phyloP scores from a whole-genome alignment of 2,797 vertebrate species.

The Sparidentex hasta region DNA sequence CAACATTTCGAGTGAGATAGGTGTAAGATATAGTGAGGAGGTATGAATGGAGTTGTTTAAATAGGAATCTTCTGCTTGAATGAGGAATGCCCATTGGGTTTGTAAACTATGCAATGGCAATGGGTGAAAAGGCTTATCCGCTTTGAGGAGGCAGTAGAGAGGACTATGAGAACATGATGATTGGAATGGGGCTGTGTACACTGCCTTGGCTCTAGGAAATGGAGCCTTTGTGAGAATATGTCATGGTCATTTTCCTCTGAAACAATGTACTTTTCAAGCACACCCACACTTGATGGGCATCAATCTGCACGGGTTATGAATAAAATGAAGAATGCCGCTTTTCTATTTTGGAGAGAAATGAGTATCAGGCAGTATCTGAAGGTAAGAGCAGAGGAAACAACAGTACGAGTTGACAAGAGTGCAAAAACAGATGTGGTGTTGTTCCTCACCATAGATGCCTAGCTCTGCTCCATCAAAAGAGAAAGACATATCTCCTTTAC shows the following conservation, averaged over 20 bases:
- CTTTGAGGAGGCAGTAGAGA: slow-evolving; percentile 71
- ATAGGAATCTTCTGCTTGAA: slow-evolving; percentile 77
- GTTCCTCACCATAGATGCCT: slow-evolving; percentile 80
- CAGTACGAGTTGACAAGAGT: slow-evolving; percentile 70
- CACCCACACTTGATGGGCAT: slow-evolving; percentile 77
- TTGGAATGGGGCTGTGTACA: slow-evolving; percentile 71
- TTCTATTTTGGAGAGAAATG: slow-evolving; percentile 62
- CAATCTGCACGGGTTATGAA: slow-evolving; percentile 72
- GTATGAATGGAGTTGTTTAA: slow-evolving; percentile 76
- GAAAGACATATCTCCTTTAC: slow-evolving; percentile 77
- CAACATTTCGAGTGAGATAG: slow-evolving; percentile 56
- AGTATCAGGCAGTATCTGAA: slow-evolving; percentile 44
- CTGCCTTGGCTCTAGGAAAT: slow-evolving; percentile 75
- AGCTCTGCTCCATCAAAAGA: slow-evolving; percentile 73
- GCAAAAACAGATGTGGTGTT: slow-evolving; percentile 83
- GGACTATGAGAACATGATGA: slow-evolving; percentile 79
- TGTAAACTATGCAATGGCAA: slow-evolving; percentile 72
- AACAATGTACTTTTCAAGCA: slow-evolving; percentile 84
- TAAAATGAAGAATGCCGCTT: slow-evolving; percentile 77
- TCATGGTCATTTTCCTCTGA: slow-evolving; percentile 82
- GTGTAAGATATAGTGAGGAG: slow-evolving; percentile 53
- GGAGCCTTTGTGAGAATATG: slow-evolving; percentile 78
- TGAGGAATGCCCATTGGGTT: slow-evolving; percentile 69
- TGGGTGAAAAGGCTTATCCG: slow-evolving; percentile 69
- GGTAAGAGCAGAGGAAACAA: slow-evolving; percentile 60